Base-by-base conservation (phyloP, 2,888 invertebrate species). In the Zelleria hepariella region DNA sequence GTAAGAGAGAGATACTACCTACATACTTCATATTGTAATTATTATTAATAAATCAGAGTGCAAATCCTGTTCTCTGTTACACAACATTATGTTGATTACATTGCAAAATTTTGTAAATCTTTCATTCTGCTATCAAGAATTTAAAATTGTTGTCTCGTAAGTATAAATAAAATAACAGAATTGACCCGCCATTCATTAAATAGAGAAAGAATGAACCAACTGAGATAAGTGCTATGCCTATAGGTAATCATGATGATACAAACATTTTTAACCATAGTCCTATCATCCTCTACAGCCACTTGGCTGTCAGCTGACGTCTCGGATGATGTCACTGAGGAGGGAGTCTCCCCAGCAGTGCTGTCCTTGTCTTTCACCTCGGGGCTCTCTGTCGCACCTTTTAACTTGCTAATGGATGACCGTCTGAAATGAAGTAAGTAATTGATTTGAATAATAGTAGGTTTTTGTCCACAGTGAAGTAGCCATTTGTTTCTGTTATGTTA, bases 261-360 rank as follows among this genome's bases (percentile, higher is more conserved):
- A 62, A 86, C 86, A 79, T 78, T 82, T 73, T 86, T 86, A 20
- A 87, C 77, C 57, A 74, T 79, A 58, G 75, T 77, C 59, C 77
- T 75, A 57, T 87, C 84, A 72, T 85, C 84, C 60, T 78, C 80
- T 10, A 62, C 47, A 21, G 53, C 53, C 53, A 8, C 24, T 25
- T 42, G 32, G 32, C 32, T 42, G 32, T 42, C 32, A 15, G 15
- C 32, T 42, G 70, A 63, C 21, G 70, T 62, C 53, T 54, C 42
- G 6, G 32, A 15, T 18, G 58, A 20, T 15, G 24, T 21, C 6
- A 20, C n/a, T 26, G 49, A 6, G 10, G 61, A 23, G 32, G 52
- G 21, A 27, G n/a, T 53, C 3, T n/a, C 53, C 3, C 23, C 24
- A 53, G 24, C 8, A 1, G 5, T 15, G 15, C n/a, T 53, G 15